A percentile compares a stretch with the other conserved stretches of the same genome.
Conservation (phyloP, 2,113 vertebrate species). For the Ceratotherium simum region DNA sequence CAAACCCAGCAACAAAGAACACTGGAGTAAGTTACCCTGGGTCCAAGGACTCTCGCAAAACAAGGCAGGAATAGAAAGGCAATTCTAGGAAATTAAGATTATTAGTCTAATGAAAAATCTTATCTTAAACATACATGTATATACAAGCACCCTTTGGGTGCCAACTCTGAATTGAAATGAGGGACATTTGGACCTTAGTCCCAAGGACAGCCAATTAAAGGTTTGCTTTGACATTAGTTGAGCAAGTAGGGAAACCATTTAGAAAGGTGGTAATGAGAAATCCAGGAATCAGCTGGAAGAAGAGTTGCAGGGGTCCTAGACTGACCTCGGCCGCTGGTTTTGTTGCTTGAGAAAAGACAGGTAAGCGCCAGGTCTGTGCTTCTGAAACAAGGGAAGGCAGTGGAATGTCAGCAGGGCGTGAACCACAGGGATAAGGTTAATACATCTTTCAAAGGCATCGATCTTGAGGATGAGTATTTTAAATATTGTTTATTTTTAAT, state of each 20-base stretch:
- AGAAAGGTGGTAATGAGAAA: not conserved
- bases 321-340: not conserved
- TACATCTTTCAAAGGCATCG: not conserved
- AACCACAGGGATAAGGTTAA: not conserved
- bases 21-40: not conserved
- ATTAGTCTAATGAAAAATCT: conserved; percentile 40
- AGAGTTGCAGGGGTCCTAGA: not conserved
- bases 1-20: conserved; percentile 19
- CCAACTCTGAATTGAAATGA: conserved; percentile 38
- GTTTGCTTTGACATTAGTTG: not conserved
- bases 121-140: not conserved
- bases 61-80: not conserved
- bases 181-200: conserved; percentile 3
- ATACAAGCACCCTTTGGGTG: not conserved
- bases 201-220: not conserved
- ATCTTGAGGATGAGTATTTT: not conserved
- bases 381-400: not conserved
- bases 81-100: conserved; percentile 43
- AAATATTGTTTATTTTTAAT: conserved; percentile 38
- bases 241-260: conserved; percentile 45
- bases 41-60: not conserved
- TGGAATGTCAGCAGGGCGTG: not conserved
- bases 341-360: conserved; percentile 12
- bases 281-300: not conserved
- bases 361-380: not conserved